These are phyloP conservation scores for Crenuchus spilurus DNA, from an alignment of 2,797 vertebrate genomes.

Conservation along the genomic window DNA sequence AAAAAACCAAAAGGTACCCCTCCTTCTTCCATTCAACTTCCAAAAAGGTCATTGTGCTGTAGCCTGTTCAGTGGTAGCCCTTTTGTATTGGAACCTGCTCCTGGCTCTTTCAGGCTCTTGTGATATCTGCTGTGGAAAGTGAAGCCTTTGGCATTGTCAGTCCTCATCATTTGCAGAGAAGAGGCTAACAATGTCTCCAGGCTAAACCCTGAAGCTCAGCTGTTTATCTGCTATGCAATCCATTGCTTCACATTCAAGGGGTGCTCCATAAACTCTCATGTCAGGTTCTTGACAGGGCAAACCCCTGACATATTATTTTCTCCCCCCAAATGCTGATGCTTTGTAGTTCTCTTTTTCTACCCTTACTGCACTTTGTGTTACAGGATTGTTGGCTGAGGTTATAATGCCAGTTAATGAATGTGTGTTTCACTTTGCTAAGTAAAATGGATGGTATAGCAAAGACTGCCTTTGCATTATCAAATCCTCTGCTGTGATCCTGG, in stretches of 20 bases:
- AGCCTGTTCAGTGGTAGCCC: not conserved
- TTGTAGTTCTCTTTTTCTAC: not conserved
- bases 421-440: slow-evolving; percentile 37
- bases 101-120: not conserved
- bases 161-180: slow-evolving; percentile 71
- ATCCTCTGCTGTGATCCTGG: slow-evolving; percentile 60
- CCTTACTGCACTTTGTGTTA: not conserved
- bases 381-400: slow-evolving; percentile 9
- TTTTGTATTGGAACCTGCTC: slow-evolving; percentile 17
- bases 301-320: not conserved
- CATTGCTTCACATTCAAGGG: slow-evolving; percentile 53
- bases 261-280: slow-evolving; percentile 4
- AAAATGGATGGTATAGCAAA: slow-evolving; percentile 61
- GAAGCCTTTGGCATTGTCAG: slow-evolving; percentile 57
- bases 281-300: slow-evolving; percentile 4
- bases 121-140: slow-evolving; percentile 16
- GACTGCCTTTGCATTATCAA: slow-evolving; percentile 58
- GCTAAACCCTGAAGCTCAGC: slow-evolving; percentile 59
- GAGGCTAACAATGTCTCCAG: slow-evolving; percentile 73
- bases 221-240: slow-evolving; percentile 60
- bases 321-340: not conserved
- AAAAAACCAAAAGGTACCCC: not conserved
- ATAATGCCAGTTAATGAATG: slow-evolving; percentile 29
- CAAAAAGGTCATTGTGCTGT: not conserved
- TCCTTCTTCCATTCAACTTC: not conserved